Evolutionary conservation across 2,797 vertebrate genomes (phyloP), one percentile per base, ranked within the genome.

Genomic region (Varecia variegata): DNA sequence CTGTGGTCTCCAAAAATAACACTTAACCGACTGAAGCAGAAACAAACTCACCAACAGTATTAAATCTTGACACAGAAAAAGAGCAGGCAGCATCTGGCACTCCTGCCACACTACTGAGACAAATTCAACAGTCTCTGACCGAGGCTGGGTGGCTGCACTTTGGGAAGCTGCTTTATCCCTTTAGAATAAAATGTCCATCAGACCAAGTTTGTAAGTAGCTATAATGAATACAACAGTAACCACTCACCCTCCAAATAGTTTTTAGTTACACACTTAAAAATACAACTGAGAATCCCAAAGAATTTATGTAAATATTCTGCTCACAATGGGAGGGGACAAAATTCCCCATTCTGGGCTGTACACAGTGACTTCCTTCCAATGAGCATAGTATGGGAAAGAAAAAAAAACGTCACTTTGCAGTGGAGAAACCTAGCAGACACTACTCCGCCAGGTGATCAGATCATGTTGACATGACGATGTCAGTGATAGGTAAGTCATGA

Each of bases 51-150:
- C 83, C 65, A 35, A 91, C 23, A 43, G 82, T 40, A 54, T 20
- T 74, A 83, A 67, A 68, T 70, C 81, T 81, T 82, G 56, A 93
- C 83, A 84, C 67, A 81, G 84, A 88, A 6, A 81, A 43, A n/a
- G 35, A 47, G 35, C 58, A 32, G 95, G 68, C 50, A 38, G 90
- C 96, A 91, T 74, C 77, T 83, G 88, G 85, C 74, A 62, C 70
- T 76, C 32, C 73, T 83, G 88, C 88, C 43, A 35, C 7, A 11
- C 73, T 30, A 5, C 43, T 47, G 15, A 79, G 11, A 85, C 77
- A 74, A 71, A 45, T 32, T 17, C 58, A 38, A 60, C 20, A 3
- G 58, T 25, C 83, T 76, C 93, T 43, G 45, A 58, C 45, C 76
- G 9, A 50, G 60, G 50, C 81, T 30, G 50, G n/a, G 43, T 11